A percentile compares a stretch with the other conserved stretches of the same genome.
Conservation (phyloP, 2,113 vertebrate genomes). For the Vanacampus margaritifer region DNA sequence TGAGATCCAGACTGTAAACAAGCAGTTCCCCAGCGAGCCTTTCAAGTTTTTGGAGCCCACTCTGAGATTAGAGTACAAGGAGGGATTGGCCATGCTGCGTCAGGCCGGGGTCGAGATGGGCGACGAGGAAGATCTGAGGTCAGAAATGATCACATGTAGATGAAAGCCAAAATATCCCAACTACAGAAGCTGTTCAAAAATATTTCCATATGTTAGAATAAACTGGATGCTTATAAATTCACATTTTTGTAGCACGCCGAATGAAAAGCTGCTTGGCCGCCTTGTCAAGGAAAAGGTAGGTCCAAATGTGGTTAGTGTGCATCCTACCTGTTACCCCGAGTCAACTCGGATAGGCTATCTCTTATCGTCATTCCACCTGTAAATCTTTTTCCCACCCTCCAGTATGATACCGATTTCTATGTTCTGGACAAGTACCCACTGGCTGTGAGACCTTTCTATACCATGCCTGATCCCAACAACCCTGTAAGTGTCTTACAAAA, state of each 20-base stretch:
- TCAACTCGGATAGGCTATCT: background rate
- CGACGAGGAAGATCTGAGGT: constrained; percentile 98
- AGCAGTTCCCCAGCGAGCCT: constrained; percentile 90
- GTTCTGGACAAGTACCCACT: constrained; percentile 98
- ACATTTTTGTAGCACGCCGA: constrained; percentile 82
- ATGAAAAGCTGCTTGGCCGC: constrained; percentile 94
- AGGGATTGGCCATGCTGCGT: constrained; percentile 88
- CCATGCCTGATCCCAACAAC: constrained; percentile 93
- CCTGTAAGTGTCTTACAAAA: constrained; percentile 74
- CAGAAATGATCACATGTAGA: constrained; percentile 18
- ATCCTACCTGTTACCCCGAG: background rate
- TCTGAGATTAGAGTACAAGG: constrained; percentile 87
- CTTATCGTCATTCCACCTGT: background rate
- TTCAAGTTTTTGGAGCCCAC: constrained; percentile 98
- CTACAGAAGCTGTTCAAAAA: background rate
- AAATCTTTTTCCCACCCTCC: constrained; percentile 3
- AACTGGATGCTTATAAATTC: background rate
- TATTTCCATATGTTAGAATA: background rate
- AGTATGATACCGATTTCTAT: constrained; percentile 99
- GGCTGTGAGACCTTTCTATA: constrained; percentile 97
- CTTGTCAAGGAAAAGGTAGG: constrained; percentile 96
- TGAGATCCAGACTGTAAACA: constrained; percentile 91
- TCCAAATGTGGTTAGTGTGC: background rate
- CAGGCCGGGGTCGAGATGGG: constrained; percentile 96
- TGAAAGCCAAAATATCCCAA: constrained; percentile 8